Evolutionary conservation across 2,888 invertebrate genomes (phyloP).

Genomic region (Melieria crassipennis): DNA sequence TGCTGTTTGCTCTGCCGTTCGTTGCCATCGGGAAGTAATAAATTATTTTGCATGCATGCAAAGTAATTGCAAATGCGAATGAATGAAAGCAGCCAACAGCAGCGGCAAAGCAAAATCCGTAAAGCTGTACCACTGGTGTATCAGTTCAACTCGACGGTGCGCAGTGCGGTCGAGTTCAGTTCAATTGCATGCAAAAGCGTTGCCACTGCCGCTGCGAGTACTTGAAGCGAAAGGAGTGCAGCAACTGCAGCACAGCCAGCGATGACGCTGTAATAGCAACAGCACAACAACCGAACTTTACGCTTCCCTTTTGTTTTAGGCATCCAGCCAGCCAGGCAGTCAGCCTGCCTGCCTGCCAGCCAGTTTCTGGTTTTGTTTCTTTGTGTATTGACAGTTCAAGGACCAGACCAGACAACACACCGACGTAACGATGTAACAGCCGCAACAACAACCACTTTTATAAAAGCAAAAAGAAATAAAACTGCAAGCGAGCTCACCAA

Average conservation of each 20-base stretch:
- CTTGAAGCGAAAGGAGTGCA: conserved; percentile 20
- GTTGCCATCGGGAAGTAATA: conserved; percentile 48
- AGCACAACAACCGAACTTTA: conserved; percentile 21
- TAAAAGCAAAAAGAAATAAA: not conserved
- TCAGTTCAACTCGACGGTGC: conserved; percentile 43
- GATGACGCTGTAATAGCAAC: conserved; percentile 17
- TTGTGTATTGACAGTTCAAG: conserved; percentile 58
- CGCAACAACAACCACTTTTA: conserved; percentile 26
- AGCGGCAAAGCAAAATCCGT: conserved; percentile 11
- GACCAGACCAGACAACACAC: conserved; percentile 51
- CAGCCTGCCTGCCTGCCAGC: conserved; percentile 1
- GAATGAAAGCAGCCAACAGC: conserved; percentile 33
- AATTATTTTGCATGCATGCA: conserved; percentile 46
- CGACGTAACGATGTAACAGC: conserved; percentile 36
- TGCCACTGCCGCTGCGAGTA: conserved; percentile 18
- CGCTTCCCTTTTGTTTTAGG: conserved; percentile 12
- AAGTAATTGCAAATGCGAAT: conserved; percentile 45
- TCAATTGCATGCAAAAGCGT: conserved; percentile 20
- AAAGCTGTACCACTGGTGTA: not conserved
- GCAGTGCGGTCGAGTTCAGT: conserved; percentile 18
- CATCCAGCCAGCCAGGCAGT: not conserved
- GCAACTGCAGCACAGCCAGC: not conserved
- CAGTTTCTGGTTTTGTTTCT: conserved; percentile 35
- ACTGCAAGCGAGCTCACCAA: conserved; percentile 22
- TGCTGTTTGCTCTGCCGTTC: conserved; percentile 30